Evolutionary conservation across 1,140 invertebrate genomes (phyloP), one percentile per base, ranked within the genome.

Genomic region (Chlorops oryzae): DNA sequence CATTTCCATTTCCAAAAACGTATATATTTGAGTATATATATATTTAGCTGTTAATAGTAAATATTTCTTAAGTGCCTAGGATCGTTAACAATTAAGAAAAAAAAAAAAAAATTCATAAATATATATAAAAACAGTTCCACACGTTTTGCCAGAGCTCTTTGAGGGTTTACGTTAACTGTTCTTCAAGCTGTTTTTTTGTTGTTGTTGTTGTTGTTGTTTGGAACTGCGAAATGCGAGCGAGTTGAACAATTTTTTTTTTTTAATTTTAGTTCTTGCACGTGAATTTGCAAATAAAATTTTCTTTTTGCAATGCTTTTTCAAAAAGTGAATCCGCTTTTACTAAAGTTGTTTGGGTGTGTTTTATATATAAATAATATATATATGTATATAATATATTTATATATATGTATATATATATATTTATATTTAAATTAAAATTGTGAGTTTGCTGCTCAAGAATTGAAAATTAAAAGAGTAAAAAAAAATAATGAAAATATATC

Each of bases 371-470:
- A 45, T 32, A 45, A 45, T 9, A 32, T 32, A 7, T 45, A 28
- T 21, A 17, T 10, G 2, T 12, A 17, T 13, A 18, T 45, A 15
- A 23, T 28, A 43, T 17, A 21, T 45, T 28, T 32, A 17, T 45
- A 18, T 45, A 45, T 28, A 45, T 45, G 34, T 28, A 45, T 45
- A 45, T 28, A 45, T 12, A 22, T 4, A n/a, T 41, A n/a, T 23
- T 23, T 18, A 44, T 32, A 28, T 44, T 32, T 28, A 45, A 21
- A 45, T 20, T n/a, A 17, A 7, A 5, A 18, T 43, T 15, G 40
- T 42, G 40, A 13, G 40, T 42, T 42, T 28, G 25, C 23, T 28
- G 28, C 7, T 9, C n/a, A 45, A 21, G 10, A 28, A 17, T 45
- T 45, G 27, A 10, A 21, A 20, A 20, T 45, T 15, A 17, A 12